These are phyloP conservation scores for Spheniscus mendiculus DNA, from an alignment of 2,113 vertebrate species.

Conservation along the genomic window DNA sequence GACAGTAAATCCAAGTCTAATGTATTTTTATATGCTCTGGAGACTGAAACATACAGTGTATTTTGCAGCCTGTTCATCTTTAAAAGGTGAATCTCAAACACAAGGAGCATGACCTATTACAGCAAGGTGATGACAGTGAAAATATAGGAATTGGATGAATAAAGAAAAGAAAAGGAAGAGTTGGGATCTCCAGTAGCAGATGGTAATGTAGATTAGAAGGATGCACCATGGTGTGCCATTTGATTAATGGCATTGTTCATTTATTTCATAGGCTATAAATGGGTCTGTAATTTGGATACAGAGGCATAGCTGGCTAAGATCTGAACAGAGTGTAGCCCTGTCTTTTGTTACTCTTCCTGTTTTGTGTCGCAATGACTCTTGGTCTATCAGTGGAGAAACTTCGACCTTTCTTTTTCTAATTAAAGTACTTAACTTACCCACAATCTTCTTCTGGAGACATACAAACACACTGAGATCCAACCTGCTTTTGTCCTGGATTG, in stretches of 20 bases:
- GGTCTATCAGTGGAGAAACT: neutral
- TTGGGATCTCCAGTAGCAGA: neutral
- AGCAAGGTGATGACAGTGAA: neutral
- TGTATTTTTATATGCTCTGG: neutral
- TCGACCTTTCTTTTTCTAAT: neutral
- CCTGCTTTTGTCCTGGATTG: slow-evolving; percentile 75
- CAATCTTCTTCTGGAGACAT: slow-evolving; percentile 82
- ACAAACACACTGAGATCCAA: slow-evolving; percentile 81
- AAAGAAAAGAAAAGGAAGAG: neutral
- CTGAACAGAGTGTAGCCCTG: neutral
- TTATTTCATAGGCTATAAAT: neutral
- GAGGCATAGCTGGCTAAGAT: neutral
- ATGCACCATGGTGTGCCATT: neutral
- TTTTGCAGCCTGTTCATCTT: neutral
- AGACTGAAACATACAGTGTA: neutral
- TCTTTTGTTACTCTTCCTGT: neutral
- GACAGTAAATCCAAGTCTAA: neutral
- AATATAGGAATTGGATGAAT: neutral
- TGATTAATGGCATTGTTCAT: neutral
- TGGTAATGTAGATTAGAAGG: neutral
- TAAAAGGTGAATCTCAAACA: neutral
- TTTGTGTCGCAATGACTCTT: neutral
- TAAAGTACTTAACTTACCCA: slow-evolving; percentile 69
- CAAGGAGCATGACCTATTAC: neutral
- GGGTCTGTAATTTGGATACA: neutral